Evolutionary conservation across 2,113 vertebrate species (phyloP).

Genomic region (Nesoenas mayeri): DNA sequence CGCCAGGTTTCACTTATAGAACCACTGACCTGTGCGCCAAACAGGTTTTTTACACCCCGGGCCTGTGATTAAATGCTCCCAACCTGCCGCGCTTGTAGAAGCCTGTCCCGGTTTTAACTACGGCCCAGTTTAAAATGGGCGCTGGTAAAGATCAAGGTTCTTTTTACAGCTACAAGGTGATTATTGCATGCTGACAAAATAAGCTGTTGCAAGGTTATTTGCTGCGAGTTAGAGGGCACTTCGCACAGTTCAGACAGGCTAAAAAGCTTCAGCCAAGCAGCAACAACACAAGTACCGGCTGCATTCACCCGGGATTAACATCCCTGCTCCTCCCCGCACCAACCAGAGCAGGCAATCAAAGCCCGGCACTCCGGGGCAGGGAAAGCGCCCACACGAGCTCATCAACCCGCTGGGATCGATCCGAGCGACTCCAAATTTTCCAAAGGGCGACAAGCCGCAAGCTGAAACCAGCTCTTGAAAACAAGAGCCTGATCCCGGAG

Average conservation of each 20-base stretch:
- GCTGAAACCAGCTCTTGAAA: not conserved
- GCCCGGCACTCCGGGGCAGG: fast-evolving
- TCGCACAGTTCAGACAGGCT: not conserved
- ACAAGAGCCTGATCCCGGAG: fast-evolving
- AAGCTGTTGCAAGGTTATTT: conserved; percentile 23
- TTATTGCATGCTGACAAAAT: not conserved
- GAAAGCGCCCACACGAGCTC: fast-evolving
- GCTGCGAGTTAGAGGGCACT: not conserved
- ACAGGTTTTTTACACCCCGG: not conserved
- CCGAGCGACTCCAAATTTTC: not conserved
- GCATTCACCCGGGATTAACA: not conserved
- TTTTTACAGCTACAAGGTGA: not conserved
- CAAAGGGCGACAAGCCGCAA: fast-evolving
- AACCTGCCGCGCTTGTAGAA: not conserved
- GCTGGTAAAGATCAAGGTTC: not conserved
- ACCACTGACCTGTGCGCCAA: not conserved
- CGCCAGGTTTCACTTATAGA: not conserved
- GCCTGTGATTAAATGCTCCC: not conserved
- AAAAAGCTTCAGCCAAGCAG: not conserved
- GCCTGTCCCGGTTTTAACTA: not conserved
- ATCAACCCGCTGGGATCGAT: fast-evolving
- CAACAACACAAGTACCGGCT: not conserved
- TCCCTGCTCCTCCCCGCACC: not conserved
- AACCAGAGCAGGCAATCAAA: not conserved
- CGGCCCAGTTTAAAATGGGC: not conserved